A percentile compares a stretch with the other conserved stretches of the same genome.
Evolutionary conservation across 2,113 vertebrate genomes (phyloP).

Genomic region (Pavo muticus): DNA sequence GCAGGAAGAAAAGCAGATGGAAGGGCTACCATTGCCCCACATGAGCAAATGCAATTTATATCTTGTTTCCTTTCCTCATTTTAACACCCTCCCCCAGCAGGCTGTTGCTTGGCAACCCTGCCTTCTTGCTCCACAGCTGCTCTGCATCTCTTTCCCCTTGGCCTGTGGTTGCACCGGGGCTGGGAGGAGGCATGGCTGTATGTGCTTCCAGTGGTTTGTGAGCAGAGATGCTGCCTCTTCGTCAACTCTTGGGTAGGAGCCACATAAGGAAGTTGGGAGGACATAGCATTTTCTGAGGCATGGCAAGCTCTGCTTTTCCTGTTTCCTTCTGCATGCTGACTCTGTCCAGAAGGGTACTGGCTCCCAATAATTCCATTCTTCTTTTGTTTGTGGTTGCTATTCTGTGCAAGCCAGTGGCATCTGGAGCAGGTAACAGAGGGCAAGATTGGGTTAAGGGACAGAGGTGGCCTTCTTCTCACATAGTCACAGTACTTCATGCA

Average conservation of each 20-base stretch:
- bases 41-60: background rate
- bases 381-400: constrained; percentile 7
- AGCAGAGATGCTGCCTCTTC: background rate
- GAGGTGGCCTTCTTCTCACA: constrained; percentile 11
- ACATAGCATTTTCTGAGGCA: accelerated
- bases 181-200: background rate
- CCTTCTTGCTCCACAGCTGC: constrained; percentile 41
- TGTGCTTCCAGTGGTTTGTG: background rate
- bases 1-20: background rate
- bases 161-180: background rate
- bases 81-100: background rate
- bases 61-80: background rate
- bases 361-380: background rate
- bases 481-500: constrained; percentile 27
- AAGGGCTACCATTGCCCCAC: background rate
- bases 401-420: background rate
- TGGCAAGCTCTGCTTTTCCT: background rate
- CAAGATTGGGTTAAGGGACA: constrained; percentile 37
- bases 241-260: background rate
- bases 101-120: constrained; percentile 66
- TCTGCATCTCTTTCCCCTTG: background rate
- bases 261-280: background rate
- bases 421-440: background rate
- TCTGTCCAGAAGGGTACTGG: background rate
- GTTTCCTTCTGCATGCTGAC: background rate